Evolutionary conservation across 2,113 vertebrate species (phyloP).

Genomic region (Noturus placidus): DNA sequence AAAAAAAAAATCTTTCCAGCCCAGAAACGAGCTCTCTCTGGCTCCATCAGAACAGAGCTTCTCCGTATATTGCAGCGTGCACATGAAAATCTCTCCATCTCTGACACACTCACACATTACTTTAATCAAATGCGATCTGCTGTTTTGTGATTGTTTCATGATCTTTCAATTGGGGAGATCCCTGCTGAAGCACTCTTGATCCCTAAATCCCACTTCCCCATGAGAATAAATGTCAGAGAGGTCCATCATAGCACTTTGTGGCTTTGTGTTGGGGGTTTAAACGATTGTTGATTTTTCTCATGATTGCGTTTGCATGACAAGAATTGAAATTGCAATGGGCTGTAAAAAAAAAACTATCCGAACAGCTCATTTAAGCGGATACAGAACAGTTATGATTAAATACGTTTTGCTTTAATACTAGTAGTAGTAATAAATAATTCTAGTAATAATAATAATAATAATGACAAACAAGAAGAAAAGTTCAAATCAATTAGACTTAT

Average conservation of each 20-base stretch:
- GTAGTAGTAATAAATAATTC: no score
- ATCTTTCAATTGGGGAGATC: not conserved
- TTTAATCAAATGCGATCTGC: not conserved
- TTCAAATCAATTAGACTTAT: not conserved
- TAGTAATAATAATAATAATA: not conserved
- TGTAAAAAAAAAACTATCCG: no score
- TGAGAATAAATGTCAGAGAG: not conserved
- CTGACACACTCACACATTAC: not conserved
- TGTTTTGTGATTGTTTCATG: not conserved
- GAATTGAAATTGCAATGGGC: no score
- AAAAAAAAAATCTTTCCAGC: not conserved
- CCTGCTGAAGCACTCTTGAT: not conserved
- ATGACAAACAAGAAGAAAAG: not conserved
- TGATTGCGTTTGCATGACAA: not conserved
- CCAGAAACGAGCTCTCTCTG: no score
- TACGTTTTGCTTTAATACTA: not conserved
- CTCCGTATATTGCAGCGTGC: not conserved
- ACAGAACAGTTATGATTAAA: not conserved
- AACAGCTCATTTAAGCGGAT: not conserved
- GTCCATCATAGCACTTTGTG: not conserved
- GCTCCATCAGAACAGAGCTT: no score
- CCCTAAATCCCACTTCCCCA: not conserved
- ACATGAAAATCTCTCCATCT: not conserved
- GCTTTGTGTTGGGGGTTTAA: not conserved
- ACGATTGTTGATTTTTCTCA: not conserved